These are phyloP conservation scores for Psittacula cyanocephala DNA, from an alignment of 2,113 vertebrate genomes.

Conservation along the genomic window DNA sequence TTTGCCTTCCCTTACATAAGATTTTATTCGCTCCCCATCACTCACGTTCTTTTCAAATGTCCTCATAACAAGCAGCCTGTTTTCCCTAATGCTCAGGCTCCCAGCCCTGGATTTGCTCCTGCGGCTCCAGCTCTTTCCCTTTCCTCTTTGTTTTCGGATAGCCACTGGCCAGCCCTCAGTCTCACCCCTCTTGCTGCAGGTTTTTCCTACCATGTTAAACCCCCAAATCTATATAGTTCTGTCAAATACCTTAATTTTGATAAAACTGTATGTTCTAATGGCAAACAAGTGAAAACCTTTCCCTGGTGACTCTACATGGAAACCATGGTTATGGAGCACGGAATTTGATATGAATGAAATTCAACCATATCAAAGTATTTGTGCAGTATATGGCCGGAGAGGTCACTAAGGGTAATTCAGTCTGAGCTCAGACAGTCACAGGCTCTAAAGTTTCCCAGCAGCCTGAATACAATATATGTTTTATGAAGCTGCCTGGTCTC, in stretches of 20 bases:
- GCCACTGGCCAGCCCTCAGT: background rate
- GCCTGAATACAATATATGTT: background rate
- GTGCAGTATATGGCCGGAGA: background rate
- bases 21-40: background rate
- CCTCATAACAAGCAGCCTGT: background rate
- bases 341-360: accelerated
- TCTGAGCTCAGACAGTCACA: background rate
- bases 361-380: accelerated
- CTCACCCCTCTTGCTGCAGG: accelerated
- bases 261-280: background rate
- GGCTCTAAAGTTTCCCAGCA: background rate
- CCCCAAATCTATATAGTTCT: background rate
- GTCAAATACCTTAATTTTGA: background rate
- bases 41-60: background rate
- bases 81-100: background rate
- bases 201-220: background rate
- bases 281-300: background rate
- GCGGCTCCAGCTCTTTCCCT: background rate
- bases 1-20: background rate
- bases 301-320: background rate
- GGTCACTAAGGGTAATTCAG: background rate
- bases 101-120: background rate
- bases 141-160: background rate
- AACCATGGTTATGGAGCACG: background rate
- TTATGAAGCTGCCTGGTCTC: background rate